Evolutionary conservation across 2,113 vertebrate species (phyloP).

Genomic region (Podarcis raffonei): DNA sequence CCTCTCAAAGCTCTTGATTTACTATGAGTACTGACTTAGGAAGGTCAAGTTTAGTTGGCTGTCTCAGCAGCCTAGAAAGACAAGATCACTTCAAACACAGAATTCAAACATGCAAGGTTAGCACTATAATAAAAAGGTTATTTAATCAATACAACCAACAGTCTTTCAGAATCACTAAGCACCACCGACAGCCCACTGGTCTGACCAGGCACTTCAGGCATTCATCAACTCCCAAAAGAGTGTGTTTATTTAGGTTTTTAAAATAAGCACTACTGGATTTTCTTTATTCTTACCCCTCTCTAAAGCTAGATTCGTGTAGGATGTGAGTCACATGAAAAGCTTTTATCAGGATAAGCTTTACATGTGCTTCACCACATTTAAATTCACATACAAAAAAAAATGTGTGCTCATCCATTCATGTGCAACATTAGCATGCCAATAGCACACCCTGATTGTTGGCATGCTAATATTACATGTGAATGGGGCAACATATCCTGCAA

Average conservation of each 20-base stretch:
- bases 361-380: neutral
- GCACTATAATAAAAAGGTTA: neutral
- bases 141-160: neutral
- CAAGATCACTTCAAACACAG: neutral
- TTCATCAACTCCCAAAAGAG: neutral
- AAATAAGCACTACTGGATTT: neutral
- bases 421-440: neutral
- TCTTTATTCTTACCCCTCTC: neutral
- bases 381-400: neutral
- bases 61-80: neutral
- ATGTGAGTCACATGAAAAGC: neutral
- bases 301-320: neutral
- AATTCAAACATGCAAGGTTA: neutral
- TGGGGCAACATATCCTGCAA: neutral
- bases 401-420: neutral
- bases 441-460: neutral
- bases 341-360: neutral
- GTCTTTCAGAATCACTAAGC: neutral
- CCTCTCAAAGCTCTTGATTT: neutral
- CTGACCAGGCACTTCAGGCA: neutral
- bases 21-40: neutral
- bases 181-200: neutral
- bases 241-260: neutral
- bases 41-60: neutral
- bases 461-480: neutral